phyloP scores from a whole-genome alignment of 2,888 invertebrate genomes.

The Sinelater perroti region DNA sequence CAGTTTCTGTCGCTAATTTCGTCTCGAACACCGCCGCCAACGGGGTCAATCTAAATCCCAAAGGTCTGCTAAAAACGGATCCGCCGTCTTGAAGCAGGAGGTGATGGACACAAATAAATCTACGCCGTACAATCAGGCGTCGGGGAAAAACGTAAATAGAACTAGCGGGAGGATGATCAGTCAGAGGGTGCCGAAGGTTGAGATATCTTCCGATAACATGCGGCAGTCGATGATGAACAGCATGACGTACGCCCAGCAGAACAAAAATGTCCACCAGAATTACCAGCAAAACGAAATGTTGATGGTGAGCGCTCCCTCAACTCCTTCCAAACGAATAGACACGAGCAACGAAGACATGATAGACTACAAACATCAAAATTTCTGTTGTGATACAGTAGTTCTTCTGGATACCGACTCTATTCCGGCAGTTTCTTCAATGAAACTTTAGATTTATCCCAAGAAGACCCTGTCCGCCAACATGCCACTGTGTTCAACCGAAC shows the following conservation, averaged over 20 bases:
- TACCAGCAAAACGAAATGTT: slow-evolving; percentile 61
- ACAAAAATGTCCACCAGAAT: slow-evolving; percentile 55
- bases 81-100: slow-evolving; percentile 71
- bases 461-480: slow-evolving; percentile 93
- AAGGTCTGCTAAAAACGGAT: slow-evolving; percentile 57
- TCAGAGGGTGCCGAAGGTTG: slow-evolving; percentile 59
- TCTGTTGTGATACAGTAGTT: slow-evolving; percentile 68
- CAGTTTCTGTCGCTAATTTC: slow-evolving; percentile 71
- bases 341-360: slow-evolving; percentile 65
- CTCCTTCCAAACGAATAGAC: slow-evolving; percentile 70
- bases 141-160: slow-evolving; percentile 59
- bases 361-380: slow-evolving; percentile 57
- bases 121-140: slow-evolving; percentile 62
- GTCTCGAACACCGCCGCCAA: slow-evolving; percentile 64
- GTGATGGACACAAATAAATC: slow-evolving; percentile 68
- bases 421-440: slow-evolving; percentile 78
- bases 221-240: slow-evolving; percentile 65
- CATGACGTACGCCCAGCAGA: slow-evolving; percentile 60
- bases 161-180: slow-evolving; percentile 49
- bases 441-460: slow-evolving; percentile 89
- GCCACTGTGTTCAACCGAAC: slow-evolving; percentile 73
- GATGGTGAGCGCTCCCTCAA: slow-evolving; percentile 69
- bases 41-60: slow-evolving; percentile 59
- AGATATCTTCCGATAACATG: slow-evolving; percentile 59
- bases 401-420: slow-evolving; percentile 60